These are phyloP conservation scores for Standfussiana lucernea DNA, from an alignment of 2,888 invertebrate species.

Conservation along the genomic window DNA sequence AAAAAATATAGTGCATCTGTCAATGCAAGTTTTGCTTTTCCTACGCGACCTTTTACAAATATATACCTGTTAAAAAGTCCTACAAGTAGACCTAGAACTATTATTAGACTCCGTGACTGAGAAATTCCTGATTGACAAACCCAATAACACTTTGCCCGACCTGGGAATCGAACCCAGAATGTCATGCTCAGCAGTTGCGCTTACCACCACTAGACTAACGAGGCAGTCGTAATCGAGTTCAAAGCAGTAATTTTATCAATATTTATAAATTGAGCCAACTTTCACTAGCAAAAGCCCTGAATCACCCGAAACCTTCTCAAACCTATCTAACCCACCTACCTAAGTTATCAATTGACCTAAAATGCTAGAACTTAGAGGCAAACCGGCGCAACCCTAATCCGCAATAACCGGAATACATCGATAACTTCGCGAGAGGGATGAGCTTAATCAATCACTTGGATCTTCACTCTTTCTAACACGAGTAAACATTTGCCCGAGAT, in stretches of 20 bases:
- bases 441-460: constrained; percentile 60
- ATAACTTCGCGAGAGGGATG: constrained; percentile 52
- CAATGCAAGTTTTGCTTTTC: background rate
- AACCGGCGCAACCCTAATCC: constrained; percentile 30
- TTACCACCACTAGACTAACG: background rate
- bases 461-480: constrained; percentile 39
- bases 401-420: constrained; percentile 52
- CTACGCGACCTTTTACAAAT: background rate
- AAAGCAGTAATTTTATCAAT: background rate
- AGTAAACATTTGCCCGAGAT: constrained; percentile 35
- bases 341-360: constrained; percentile 49
- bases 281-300: background rate
- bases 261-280: background rate
- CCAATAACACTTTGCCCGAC: background rate
- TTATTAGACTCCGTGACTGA: background rate
- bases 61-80: too few relatives aligned
- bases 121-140: background rate
- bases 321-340: background rate
- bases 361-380: constrained; percentile 26
- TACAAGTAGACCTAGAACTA: too few relatives aligned
- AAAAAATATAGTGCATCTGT: background rate
- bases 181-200: too few relatives aligned
- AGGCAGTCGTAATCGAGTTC: too few relatives aligned
- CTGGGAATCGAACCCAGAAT: background rate
- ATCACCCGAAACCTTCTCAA: background rate